Conservation (phyloP, 2,113 vertebrate genomes). For the Sula dactylatra region DNA sequence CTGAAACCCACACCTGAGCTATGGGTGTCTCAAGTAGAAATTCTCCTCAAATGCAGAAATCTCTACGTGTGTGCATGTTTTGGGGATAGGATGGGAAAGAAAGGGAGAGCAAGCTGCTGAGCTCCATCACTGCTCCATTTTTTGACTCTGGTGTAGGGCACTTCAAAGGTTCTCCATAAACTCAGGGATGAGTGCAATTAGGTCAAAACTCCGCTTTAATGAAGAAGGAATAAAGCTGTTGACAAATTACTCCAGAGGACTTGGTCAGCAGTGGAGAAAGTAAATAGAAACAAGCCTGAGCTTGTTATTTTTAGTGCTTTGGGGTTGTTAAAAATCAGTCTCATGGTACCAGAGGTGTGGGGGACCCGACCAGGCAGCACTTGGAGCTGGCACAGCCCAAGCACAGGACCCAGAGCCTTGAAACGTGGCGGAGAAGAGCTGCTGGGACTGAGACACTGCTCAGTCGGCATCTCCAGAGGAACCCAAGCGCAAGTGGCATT, state of each 20-base stretch:
- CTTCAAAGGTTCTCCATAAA: neutral
- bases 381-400: neutral
- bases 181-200: neutral
- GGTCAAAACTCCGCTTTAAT: neutral
- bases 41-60: neutral
- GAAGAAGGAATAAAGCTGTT: neutral
- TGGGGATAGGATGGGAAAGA: neutral
- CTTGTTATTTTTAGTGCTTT: neutral
- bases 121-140: neutral
- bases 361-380: neutral
- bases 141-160: neutral
- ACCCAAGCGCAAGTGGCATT: neutral
- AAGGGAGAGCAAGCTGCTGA: neutral
- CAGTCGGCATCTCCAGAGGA: neutral
- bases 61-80: neutral
- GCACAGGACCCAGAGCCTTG: neutral
- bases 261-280: neutral
- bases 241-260: neutral
- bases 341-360: neutral
- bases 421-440: rapidly evolving
- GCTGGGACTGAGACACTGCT: neutral
- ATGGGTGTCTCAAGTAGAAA: neutral
- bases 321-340: neutral
- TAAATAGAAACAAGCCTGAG: neutral
- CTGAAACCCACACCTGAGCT: neutral